Percentiles rank a stretch among this genome's conserved stretches.
phyloP scores from a whole-genome alignment of 2,888 invertebrate species.

The Dicranocentrus wangi region DNA sequence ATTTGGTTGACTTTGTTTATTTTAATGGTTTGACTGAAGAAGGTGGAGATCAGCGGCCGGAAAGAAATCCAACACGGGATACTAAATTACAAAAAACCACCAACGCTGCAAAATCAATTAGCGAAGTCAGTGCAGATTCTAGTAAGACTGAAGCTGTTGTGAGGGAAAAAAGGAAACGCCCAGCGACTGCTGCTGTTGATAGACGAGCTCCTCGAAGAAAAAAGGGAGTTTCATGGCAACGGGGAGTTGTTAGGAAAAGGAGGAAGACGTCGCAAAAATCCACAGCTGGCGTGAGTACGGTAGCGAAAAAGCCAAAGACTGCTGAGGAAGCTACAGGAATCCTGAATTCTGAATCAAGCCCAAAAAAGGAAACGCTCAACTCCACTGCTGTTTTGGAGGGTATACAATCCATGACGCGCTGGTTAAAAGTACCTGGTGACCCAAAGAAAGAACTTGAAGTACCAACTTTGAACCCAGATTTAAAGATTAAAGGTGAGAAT shows the following conservation, averaged over 20 bases:
- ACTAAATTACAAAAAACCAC: neutral
- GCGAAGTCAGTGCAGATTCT: too few species aligned
- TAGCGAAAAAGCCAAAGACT: neutral
- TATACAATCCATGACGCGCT: too few species aligned
- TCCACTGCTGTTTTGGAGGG: too few species aligned
- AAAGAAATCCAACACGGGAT: neutral
- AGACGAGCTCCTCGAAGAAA: neutral
- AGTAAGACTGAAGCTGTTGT: too few species aligned
- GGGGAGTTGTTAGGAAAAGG: neutral
- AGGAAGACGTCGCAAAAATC: neutral
- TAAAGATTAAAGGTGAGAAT: too few species aligned
- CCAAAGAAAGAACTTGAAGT: too few species aligned
- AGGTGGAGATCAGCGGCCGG: too few species aligned
- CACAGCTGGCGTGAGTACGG: neutral
- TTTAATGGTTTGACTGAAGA: neutral
- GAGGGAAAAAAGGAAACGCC: too few species aligned
- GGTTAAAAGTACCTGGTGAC: too few species aligned
- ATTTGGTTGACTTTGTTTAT: constrained; percentile 56
- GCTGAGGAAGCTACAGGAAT: neutral
- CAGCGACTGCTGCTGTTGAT: too few species aligned
- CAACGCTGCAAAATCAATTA: neutral
- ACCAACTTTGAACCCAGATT: too few species aligned
- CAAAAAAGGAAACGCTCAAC: neutral
- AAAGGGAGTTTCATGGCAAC: neutral
- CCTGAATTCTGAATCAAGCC: neutral